Percentiles rank a stretch among this genome's conserved stretches.
Conservation (phyloP, 2,797 vertebrate species). For the Sphenopsis melanotis region DNA sequence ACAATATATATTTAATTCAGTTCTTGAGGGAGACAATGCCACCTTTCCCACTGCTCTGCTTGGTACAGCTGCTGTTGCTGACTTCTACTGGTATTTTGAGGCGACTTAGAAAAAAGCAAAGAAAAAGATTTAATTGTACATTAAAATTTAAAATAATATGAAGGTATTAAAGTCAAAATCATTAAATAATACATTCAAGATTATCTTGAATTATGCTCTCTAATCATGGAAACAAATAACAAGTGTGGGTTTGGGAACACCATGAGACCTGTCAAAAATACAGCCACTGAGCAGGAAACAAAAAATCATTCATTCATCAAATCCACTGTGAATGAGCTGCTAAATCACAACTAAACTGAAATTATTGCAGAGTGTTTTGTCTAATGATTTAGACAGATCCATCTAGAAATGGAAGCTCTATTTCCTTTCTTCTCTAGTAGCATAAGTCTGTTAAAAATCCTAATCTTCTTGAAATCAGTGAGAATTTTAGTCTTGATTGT, state of each 20-base stretch:
- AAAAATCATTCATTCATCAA: not conserved
- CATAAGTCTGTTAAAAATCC: not conserved
- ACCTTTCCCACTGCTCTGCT: not conserved
- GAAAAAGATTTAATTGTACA: not conserved
- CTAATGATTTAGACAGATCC: not conserved
- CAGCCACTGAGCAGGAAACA: not conserved
- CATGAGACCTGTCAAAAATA: not conserved
- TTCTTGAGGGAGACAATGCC: not conserved
- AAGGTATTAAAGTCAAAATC: not conserved
- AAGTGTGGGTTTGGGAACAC: not conserved
- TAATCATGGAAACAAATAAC: not conserved
- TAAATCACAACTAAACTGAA: not conserved
- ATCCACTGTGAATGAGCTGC: not conserved
- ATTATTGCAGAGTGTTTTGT: not conserved
- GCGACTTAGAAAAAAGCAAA: not conserved
- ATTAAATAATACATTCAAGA: not conserved
- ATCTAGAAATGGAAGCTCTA: not conserved
- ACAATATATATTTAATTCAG: not conserved
- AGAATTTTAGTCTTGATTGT: not conserved
- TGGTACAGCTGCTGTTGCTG: not conserved
- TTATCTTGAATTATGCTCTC: not conserved
- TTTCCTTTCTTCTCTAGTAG: not conserved
- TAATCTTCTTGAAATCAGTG: not conserved
- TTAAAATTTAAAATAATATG: not conserved
- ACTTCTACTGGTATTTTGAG: not conserved